Evolutionary conservation across 2,888 invertebrate species (phyloP).

Genomic region (Limnephilus marmoratus): DNA sequence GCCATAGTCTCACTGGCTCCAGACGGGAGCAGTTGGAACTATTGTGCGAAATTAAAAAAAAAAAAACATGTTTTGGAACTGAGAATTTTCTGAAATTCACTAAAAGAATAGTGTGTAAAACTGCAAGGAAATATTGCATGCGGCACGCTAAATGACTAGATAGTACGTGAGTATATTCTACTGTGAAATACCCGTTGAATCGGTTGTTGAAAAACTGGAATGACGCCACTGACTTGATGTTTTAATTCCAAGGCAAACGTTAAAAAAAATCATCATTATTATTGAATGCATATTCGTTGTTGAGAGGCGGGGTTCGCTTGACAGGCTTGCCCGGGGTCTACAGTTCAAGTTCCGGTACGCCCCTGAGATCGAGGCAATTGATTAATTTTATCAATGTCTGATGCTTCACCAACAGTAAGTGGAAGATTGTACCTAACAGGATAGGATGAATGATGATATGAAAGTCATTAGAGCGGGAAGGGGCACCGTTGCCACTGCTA

Average conservation of each 20-base stretch:
- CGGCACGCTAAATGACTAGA: too few relatives aligned
- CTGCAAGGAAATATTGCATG: too few relatives aligned
- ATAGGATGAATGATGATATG: slow-evolving; percentile 17
- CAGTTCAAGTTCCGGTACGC: not conserved
- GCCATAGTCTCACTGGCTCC: too few relatives aligned
- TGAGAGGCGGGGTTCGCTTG: not conserved
- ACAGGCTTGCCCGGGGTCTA: not conserved
- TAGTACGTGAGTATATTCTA: not conserved
- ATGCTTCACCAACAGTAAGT: slow-evolving; percentile 20
- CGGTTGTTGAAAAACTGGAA: not conserved
- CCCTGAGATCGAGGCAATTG: slow-evolving; percentile 18
- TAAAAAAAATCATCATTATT: not conserved
- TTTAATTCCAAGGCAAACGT: not conserved
- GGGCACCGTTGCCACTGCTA: not conserved
- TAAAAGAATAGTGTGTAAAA: too few relatives aligned
- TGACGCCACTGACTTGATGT: not conserved
- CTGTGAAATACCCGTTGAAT: not conserved
- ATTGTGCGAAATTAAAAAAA: too few relatives aligned
- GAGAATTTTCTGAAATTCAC: too few relatives aligned
- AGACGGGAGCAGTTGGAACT: too few relatives aligned
- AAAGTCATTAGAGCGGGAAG: slow-evolving; percentile 14
- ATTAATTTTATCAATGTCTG: slow-evolving; percentile 27
- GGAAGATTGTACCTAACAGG: slow-evolving; percentile 43
- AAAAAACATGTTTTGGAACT: too few relatives aligned
- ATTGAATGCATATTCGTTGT: not conserved